Base-by-base conservation (phyloP, 2,888 invertebrate genomes). In the Harpalus rubripes region DNA sequence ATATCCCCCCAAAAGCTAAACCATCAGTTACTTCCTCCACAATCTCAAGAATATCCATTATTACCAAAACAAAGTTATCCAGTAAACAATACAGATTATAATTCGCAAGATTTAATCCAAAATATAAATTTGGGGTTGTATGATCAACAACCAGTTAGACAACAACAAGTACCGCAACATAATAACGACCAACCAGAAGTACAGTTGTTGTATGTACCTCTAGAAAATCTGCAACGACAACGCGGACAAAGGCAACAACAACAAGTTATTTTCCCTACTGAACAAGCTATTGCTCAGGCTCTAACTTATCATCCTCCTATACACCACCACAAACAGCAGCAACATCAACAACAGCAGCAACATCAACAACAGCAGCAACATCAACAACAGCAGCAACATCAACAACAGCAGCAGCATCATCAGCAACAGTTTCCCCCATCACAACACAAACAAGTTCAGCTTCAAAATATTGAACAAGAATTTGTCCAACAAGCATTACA, bases 191-290 rank as follows among this genome's bases (percentile, higher is more conserved):
- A 52, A 87, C 95, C 95, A 90, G 94, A 95, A 90, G 95, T 96
- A 0, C 96, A 97, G 89, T 90, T 97, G 56, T 92, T 97, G 0
- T 97, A 97, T 88, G 96, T 97, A 0, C 97, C 97, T 5, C 93
- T 96, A 26, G 96, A 97, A 88, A 94, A 95, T 0, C 90, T 96
- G 22, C 94, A 94, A 87, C 92, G 93, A 88, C 92, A 91, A 84
- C 85, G 87, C n/a, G 90, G 90, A 56, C 88, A 87, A 58, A 15
- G 72, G 18, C 85, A 85, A 85, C 85, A 85, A 80, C 85, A 85
- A 85, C 85, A 85, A 56, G 16, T 84, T 61, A 26, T 15, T 16
- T 84, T 84, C 65, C 87, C 87, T 74, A 85, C 79, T 63, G 88
- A 88, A 61, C 32, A 87, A 88, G 18, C 86, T 87, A 26, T 88